Percentiles rank a stretch among this genome's conserved stretches.
Evolutionary conservation across 1,140 invertebrate species (phyloP).

Genomic region (Drosophila novamexicana): DNA sequence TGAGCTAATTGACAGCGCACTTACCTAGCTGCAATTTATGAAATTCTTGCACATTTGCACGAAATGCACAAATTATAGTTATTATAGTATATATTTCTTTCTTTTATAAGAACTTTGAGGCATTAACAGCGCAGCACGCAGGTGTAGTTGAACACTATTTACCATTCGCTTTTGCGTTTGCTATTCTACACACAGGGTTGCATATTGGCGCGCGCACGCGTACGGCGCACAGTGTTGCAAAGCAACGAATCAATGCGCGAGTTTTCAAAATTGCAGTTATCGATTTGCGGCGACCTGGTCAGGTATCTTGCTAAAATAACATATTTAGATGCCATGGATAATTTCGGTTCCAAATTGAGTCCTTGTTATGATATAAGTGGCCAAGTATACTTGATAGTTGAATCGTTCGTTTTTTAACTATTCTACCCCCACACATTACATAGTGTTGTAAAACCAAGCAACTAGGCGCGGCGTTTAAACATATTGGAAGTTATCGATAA

Average conservation of each 20-base stretch:
- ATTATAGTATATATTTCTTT: constrained; percentile 13
- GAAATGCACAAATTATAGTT: constrained; percentile 6
- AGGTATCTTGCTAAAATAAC: too few relatives aligned
- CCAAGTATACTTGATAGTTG: too few relatives aligned
- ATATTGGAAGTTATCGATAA: constrained; percentile 20
- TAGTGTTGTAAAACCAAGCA: too few relatives aligned
- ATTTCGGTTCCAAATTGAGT: too few relatives aligned
- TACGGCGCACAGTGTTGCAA: constrained; percentile 37
- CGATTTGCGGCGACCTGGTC: background rate
- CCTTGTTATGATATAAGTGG: too few relatives aligned
- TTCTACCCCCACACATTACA: too few relatives aligned
- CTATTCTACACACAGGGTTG: constrained; percentile 80
- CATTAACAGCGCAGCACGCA: constrained; percentile 59
- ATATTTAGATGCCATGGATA: background rate
- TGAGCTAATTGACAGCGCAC: constrained; percentile 17
- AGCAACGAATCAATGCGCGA: background rate
- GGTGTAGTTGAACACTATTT: constrained; percentile 58
- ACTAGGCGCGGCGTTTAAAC: too few relatives aligned
- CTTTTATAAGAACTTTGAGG: constrained; percentile 38
- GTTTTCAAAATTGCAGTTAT: constrained; percentile 16
- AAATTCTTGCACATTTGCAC: constrained; percentile 10
- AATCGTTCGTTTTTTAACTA: too few relatives aligned
- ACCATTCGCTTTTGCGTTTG: constrained; percentile 66
- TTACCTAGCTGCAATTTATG: constrained; percentile 38
- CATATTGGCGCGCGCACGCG: constrained; percentile 25